These are phyloP conservation scores for Ptychochromis oligacanthus DNA, from an alignment of 2,113 vertebrate species.

Conservation along the genomic window DNA sequence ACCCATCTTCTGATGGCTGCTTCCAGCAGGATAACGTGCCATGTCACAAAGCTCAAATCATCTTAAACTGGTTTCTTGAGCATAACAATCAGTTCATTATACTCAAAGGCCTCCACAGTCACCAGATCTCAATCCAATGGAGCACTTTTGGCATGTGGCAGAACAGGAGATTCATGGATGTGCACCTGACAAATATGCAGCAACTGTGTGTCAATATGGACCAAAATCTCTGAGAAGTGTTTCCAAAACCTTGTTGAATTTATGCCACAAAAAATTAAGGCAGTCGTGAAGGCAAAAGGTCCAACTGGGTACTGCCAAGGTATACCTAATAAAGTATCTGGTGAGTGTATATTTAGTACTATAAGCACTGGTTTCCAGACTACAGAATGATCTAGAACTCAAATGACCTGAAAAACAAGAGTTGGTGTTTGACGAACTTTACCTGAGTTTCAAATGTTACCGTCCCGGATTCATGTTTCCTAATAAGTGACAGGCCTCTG, in stretches of 20 bases:
- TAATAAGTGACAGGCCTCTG: background rate
- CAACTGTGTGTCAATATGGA: background rate
- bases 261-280: background rate
- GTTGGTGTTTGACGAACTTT: no score
- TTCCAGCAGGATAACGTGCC: background rate
- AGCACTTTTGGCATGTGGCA: no score
- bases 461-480: background rate
- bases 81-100: background rate
- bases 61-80: background rate
- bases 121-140: no score
- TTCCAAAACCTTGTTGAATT: background rate
- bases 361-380: background rate
- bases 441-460: no score
- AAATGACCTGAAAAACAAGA: background rate
- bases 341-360: background rate
- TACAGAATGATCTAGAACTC: background rate
- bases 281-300: background rate
- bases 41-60: background rate
- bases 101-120: no score
- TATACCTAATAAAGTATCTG: background rate
- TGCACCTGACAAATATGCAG: no score
- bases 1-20: background rate
- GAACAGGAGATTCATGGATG: no score
- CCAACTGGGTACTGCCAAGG: no score
- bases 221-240: background rate